Evolutionary conservation across 2,888 invertebrate species (phyloP).

Genomic region (Aspidiotus destructor): DNA sequence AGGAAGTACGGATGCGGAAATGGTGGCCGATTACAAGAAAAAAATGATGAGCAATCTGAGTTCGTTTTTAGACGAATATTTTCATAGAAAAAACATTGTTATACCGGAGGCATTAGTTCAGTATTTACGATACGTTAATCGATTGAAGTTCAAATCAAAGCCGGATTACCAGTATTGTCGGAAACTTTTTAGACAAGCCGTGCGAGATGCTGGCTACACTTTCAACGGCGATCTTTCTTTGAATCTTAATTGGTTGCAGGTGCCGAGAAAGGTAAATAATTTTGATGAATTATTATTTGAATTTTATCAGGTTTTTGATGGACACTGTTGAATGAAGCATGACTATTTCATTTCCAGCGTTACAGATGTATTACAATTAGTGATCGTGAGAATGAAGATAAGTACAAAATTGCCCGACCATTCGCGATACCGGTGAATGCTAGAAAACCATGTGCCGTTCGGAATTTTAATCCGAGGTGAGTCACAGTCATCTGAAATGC

Average conservation of each 20-base stretch:
- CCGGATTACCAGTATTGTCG: slow-evolving; percentile 28
- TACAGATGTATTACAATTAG: slow-evolving; percentile 20
- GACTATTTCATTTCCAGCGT: slow-evolving; percentile 13
- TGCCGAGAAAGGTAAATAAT: slow-evolving; percentile 24
- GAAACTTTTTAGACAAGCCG: slow-evolving; percentile 17
- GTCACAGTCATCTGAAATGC: neutral
- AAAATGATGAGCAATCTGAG: slow-evolving; percentile 31
- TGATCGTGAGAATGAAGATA: slow-evolving; percentile 25
- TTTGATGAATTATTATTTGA: neutral
- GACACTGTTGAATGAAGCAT: neutral
- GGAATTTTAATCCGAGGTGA: slow-evolving; percentile 23
- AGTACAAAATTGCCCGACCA: slow-evolving; percentile 11
- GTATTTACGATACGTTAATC: slow-evolving; percentile 26
- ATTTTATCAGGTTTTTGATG: neutral
- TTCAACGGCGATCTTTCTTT: slow-evolving; percentile 23
- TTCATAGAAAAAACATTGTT: slow-evolving; percentile 13
- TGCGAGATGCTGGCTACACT: slow-evolving; percentile 26
- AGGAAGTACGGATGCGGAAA: slow-evolving; percentile 38
- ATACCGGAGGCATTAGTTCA: slow-evolving; percentile 26
- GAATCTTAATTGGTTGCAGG: slow-evolving; percentile 20
- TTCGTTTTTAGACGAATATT: slow-evolving; percentile 19
- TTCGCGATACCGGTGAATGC: slow-evolving; percentile 26
- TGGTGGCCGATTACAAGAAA: slow-evolving; percentile 22
- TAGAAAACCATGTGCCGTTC: slow-evolving; percentile 26
- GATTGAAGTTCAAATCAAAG: slow-evolving; percentile 27